Evolutionary conservation across 2,888 invertebrate species (phyloP), one percentile per base, ranked within the genome.

Genomic region (Torymus tubicola): DNA sequence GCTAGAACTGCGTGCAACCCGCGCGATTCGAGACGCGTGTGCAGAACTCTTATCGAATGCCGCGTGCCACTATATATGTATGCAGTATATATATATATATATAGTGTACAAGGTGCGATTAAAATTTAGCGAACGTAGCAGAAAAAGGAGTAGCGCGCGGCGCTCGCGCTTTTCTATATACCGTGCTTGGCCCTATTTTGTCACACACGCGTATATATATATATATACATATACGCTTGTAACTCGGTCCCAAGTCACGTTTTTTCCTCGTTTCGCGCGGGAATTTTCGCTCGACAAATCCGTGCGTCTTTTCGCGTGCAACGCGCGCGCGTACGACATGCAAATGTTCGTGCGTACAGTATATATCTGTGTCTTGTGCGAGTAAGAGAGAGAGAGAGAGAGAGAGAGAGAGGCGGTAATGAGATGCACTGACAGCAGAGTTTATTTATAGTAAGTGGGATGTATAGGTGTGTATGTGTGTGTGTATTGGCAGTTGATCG

Each of bases 371-470:
- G 42, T 42, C 42, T 21, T 21, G 21, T 42, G 42, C 42, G 42
- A 42, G 42, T 42, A 42, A 5, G 8, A 31, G 31, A 42, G 42
- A 42, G 42, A 42, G 2, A 21, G 21, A 21, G 21, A 21, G 42
- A 42, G 42, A 42, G 2, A 21, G 21, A 21, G 21, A 21, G 42
- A 42, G 10, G 13, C 50, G 53, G 16, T 63, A 79, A 79, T 64
- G 63, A 79, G 64, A 73, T 79, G 64, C 74, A 69, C 69, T 63
- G 79, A 69, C 63, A 74, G 68, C 64, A 64, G 63, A 52, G 69
- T 79, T 79, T 74, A 79, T 79, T 69, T 79, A 74, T 79, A 79
- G 69, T 63, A 42, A n/a, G 21, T 24, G 68, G 12, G 42, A 63
- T 68, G 68, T 42, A 42, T 42, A 42, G 42, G 42, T 42, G 42